phyloP scores from a whole-genome alignment of 1,140 invertebrate species.

The Camponotus pennsylvanicus region DNA sequence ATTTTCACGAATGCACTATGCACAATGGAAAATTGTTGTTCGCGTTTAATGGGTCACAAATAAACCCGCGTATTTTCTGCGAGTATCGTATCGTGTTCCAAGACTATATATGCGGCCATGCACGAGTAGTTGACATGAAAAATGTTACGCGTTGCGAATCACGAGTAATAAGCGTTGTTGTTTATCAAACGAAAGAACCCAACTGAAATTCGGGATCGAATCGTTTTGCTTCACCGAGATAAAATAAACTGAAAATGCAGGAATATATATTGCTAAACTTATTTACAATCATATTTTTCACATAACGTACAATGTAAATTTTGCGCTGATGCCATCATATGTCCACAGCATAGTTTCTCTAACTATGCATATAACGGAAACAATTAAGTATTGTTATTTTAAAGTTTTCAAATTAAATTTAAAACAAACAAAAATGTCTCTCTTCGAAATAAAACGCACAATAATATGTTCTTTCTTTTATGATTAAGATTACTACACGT shows the following conservation, averaged over 20 bases:
- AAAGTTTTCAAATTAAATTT: neutral
- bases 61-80: slow-evolving; percentile 54
- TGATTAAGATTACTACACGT: neutral
- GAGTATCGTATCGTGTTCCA: slow-evolving; percentile 56
- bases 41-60: slow-evolving; percentile 61
- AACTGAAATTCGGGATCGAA: neutral
- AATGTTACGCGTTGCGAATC: slow-evolving; percentile 32
- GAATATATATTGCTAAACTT: neutral
- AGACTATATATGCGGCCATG: neutral
- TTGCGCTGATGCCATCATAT: too few species aligned
- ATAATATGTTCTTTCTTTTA: neutral
- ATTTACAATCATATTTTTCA: neutral
- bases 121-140: slow-evolving; percentile 23
- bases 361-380: neutral
- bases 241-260: neutral
- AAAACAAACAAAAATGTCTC: neutral
- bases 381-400: neutral
- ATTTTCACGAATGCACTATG: slow-evolving; percentile 61
- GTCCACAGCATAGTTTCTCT: too few species aligned
- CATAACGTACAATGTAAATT: too few species aligned
- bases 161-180: slow-evolving; percentile 50
- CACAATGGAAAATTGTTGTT: slow-evolving; percentile 62
- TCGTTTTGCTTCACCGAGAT: neutral
- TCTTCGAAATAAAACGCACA: too few species aligned
- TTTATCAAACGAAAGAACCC: slow-evolving; percentile 15